A percentile compares a stretch with the other conserved stretches of the same genome.
Evolutionary conservation across 1,140 invertebrate species (phyloP).

Genomic region (Drosophila pruinosa): DNA sequence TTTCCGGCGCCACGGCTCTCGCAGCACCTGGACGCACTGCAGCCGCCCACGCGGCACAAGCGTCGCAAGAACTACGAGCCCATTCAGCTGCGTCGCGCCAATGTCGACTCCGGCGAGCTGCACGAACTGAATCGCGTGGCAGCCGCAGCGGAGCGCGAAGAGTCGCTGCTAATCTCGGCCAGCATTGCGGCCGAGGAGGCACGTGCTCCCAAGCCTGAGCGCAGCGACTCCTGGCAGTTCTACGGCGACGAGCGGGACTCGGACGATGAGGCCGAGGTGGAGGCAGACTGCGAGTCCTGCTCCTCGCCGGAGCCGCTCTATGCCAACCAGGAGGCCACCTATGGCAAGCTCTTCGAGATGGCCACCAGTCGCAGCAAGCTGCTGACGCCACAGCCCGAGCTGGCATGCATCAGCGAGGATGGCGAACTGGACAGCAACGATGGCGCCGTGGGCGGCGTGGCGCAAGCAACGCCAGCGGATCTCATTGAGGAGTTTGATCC

Average conservation of each 20-base stretch:
- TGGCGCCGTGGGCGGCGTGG: slow-evolving; percentile 62
- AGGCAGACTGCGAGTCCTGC: not conserved
- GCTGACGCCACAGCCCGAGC: slow-evolving; percentile 48
- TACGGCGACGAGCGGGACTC: slow-evolving; percentile 37
- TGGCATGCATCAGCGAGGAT: slow-evolving; percentile 61
- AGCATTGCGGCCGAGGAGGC: slow-evolving; percentile 57
- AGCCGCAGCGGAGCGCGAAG: slow-evolving; percentile 50
- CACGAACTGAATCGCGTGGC: slow-evolving; percentile 58
- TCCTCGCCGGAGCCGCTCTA: slow-evolving; percentile 73
- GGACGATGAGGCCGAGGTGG: not conserved
- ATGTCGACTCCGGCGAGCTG: slow-evolving; percentile 65
- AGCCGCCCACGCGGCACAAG: slow-evolving; percentile 53
- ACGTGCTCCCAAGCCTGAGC: slow-evolving; percentile 61
- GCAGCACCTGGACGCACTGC: slow-evolving; percentile 48
- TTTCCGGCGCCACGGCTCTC: slow-evolving; percentile 69
- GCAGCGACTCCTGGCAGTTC: slow-evolving; percentile 79
- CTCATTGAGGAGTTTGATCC: slow-evolving; percentile 81
- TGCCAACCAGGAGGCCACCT: slow-evolving; percentile 77
- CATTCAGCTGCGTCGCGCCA: slow-evolving; percentile 62
- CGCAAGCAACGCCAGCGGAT: slow-evolving; percentile 34
- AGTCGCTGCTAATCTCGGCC: slow-evolving; percentile 55
- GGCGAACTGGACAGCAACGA: slow-evolving; percentile 50
- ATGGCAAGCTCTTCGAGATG: slow-evolving; percentile 79
- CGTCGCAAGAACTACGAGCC: slow-evolving; percentile 76
- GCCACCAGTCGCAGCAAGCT: slow-evolving; percentile 54